These are phyloP conservation scores for Coboldia fuscipes DNA, from an alignment of 1,140 invertebrate species.

Conservation along the genomic window DNA sequence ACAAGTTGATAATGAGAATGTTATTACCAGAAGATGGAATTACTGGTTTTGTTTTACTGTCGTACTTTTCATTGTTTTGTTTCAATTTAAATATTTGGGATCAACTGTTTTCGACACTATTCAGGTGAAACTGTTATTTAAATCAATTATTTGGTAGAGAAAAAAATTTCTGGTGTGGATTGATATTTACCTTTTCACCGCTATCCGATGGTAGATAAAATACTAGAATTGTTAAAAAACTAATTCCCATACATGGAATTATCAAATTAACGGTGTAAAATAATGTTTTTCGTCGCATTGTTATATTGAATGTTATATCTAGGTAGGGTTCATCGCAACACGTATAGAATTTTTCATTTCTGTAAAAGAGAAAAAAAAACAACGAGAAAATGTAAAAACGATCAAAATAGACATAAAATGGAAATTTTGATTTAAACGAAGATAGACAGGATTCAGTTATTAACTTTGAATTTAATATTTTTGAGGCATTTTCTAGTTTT, in stretches of 20 bases:
- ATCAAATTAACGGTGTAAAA: slow-evolving; percentile 97
- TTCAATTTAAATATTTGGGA: not conserved
- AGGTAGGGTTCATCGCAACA: slow-evolving; percentile 91
- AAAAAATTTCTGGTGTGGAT: too few relatives aligned
- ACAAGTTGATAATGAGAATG: too few relatives aligned
- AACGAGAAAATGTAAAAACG: too few relatives aligned
- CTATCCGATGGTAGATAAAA: slow-evolving; percentile 98
- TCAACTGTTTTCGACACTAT: slow-evolving; percentile 1
- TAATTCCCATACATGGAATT: slow-evolving; percentile 93
- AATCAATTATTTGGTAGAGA: too few relatives aligned
- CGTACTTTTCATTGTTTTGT: not conserved
- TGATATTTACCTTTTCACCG: slow-evolving; percentile 80
- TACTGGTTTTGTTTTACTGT: too few relatives aligned
- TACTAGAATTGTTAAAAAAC: slow-evolving; percentile 93
- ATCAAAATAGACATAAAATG: too few relatives aligned
- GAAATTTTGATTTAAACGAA: too few relatives aligned
- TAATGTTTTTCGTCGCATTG: slow-evolving; percentile 86
- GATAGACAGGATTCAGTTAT: too few relatives aligned
- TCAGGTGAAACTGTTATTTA: too few relatives aligned
- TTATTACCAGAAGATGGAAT: too few relatives aligned
- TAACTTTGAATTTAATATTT: too few relatives aligned
- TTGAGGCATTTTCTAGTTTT: too few relatives aligned
- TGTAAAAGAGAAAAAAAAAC: slow-evolving; percentile 21
- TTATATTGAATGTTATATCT: slow-evolving; percentile 98
- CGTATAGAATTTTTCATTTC: slow-evolving; percentile 88